Evolutionary conservation across 2,888 invertebrate species (phyloP).

Genomic region (Ophion costatus): DNA sequence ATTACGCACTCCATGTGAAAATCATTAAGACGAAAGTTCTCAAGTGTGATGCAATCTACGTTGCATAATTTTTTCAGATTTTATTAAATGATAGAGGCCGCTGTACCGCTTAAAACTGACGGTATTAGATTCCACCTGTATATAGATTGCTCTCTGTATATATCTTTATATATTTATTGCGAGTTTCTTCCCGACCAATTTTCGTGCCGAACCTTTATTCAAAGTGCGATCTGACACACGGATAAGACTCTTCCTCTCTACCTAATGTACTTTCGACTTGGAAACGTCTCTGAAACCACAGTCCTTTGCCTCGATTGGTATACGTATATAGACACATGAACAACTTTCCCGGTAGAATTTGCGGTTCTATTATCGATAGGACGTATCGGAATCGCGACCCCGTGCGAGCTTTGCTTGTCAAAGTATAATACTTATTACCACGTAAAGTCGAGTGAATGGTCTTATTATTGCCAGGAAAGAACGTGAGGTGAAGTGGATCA

Average conservation of each 20-base stretch:
- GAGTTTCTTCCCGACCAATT: constrained; percentile 31
- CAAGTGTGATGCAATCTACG: not conserved
- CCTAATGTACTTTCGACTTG: constrained; percentile 54
- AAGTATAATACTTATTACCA: constrained; percentile 34
- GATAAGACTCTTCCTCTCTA: constrained; percentile 52
- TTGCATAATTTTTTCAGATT: not conserved
- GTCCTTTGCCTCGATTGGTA: constrained; percentile 9
- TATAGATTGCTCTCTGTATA: not conserved
- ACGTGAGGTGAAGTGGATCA: constrained; percentile 12
- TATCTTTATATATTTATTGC: not conserved
- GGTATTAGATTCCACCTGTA: not conserved
- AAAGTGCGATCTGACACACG: constrained; percentile 56
- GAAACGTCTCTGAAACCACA: constrained; percentile 39
- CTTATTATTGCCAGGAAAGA: constrained; percentile 3
- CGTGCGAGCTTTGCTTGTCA: constrained; percentile 23
- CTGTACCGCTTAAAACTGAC: not conserved
- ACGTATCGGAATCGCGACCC: constrained; percentile 55
- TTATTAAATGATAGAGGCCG: not conserved
- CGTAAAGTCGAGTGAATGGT: constrained; percentile 13
- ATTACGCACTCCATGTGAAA: not conserved
- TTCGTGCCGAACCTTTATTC: constrained; percentile 55
- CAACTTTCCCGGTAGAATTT: constrained; percentile 50
- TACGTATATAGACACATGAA: constrained; percentile 18
- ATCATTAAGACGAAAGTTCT: not conserved
- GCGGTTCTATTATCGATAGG: constrained; percentile 62